Evolutionary conservation across 1,140 invertebrate genomes (phyloP).

Genomic region (Polyergus mexicanus): DNA sequence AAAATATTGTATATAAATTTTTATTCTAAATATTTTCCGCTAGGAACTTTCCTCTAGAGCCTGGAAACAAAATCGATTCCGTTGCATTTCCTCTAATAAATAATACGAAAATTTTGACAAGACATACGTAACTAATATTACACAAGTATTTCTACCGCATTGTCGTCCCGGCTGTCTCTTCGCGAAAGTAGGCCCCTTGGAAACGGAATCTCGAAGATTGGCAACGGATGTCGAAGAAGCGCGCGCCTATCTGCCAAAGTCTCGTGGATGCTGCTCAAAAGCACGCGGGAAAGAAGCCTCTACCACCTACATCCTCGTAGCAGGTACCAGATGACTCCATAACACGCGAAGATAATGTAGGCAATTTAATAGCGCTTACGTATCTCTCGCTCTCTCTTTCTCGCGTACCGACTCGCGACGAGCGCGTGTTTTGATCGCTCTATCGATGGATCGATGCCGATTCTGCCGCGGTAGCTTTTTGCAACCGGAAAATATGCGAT

Average conservation of each 20-base stretch:
- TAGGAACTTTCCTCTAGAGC: no score
- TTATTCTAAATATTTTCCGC: no score
- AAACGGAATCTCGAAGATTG: constrained; percentile 63
- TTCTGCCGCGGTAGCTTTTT: constrained; percentile 26
- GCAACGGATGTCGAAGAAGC: constrained; percentile 44
- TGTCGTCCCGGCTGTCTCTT: not conserved
- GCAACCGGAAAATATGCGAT: constrained; percentile 14
- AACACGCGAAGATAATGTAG: constrained; percentile 51
- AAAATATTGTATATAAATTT: no score
- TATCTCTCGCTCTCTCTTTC: constrained; percentile 44
- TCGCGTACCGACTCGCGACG: constrained; percentile 44
- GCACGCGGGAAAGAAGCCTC: constrained; percentile 47
- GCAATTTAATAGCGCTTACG: constrained; percentile 69
- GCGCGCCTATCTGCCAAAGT: constrained; percentile 15
- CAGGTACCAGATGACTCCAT: constrained; percentile 56
- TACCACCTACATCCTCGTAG: constrained; percentile 30
- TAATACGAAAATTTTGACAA: no score
- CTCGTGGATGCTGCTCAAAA: constrained; percentile 33
- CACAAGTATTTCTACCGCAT: no score
- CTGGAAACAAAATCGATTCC: no score
- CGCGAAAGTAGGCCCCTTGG: constrained; percentile 40
- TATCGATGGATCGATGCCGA: constrained; percentile 26
- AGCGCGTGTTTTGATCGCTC: constrained; percentile 20
- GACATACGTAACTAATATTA: no score
- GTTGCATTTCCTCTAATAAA: no score